These are phyloP conservation scores for Excalfactoria chinensis DNA, from an alignment of 2,113 vertebrate genomes.

Conservation along the genomic window DNA sequence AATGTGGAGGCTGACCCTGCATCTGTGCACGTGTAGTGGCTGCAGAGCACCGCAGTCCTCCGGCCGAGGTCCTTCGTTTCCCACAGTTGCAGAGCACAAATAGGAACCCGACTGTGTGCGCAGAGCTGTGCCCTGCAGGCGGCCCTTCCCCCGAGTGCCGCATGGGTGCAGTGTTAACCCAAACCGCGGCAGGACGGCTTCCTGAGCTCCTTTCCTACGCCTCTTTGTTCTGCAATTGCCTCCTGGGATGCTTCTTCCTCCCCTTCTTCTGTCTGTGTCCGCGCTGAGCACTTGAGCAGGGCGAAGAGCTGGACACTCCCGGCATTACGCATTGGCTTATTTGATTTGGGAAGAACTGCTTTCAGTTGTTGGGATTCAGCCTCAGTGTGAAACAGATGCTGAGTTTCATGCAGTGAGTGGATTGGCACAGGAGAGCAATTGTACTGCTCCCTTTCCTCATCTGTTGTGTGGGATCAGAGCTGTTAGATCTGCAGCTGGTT, in stretches of 20 bases:
- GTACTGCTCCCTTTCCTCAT: background rate
- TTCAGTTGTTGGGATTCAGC: background rate
- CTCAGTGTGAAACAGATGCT: background rate
- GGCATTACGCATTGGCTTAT: background rate
- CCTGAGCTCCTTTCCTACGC: background rate
- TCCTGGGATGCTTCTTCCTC: background rate
- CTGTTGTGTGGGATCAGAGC: background rate
- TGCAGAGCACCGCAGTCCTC: fast-evolving
- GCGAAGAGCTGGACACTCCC: background rate
- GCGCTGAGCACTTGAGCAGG: background rate
- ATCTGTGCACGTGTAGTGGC: fast-evolving
- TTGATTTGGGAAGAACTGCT: background rate
- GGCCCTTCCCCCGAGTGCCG: fast-evolving
- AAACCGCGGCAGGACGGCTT: background rate
- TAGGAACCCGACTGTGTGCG: background rate
- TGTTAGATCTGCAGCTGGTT: background rate
- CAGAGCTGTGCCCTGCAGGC: too few relatives aligned
- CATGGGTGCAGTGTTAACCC: fast-evolving
- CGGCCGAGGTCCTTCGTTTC: fast-evolving
- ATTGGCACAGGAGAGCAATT: background rate
- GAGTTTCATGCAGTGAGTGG: background rate
- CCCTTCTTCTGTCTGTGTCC: background rate
- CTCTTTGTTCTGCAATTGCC: background rate
- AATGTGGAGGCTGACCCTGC: fast-evolving
- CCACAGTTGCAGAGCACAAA: background rate